These are phyloP conservation scores for Sisor rabdophorus DNA, from an alignment of 2,113 vertebrate species.

Conservation along the genomic window DNA sequence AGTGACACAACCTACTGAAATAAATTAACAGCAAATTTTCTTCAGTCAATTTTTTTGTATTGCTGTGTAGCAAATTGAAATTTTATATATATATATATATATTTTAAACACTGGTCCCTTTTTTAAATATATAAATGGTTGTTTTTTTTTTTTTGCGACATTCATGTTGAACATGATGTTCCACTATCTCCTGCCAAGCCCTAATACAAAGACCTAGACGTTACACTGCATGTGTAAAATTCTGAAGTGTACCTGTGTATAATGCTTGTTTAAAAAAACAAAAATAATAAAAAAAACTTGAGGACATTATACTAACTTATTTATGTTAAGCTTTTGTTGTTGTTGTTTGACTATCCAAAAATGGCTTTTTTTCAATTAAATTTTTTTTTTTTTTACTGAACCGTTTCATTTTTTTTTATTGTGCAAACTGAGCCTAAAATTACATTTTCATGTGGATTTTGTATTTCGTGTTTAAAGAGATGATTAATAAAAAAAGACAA, in stretches of 20 bases:
- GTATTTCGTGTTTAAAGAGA: slow-evolving; percentile 68
- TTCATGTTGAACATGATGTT: slow-evolving; percentile 71
- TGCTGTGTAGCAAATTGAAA: slow-evolving; percentile 38
- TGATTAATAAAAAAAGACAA: slow-evolving; percentile 51
- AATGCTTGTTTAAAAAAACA: slow-evolving; percentile 76
- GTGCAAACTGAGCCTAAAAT: slow-evolving; percentile 96
- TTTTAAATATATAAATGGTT: slow-evolving; percentile 62
- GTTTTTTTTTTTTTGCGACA: slow-evolving; percentile 47
- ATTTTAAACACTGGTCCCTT: slow-evolving; percentile 57
- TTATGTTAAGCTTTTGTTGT: slow-evolving; percentile 85
- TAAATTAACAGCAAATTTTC: slow-evolving; percentile 29
- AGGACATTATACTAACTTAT: slow-evolving; percentile 99
- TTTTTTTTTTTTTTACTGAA: slow-evolving; percentile 73
- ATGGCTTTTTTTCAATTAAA: slow-evolving; percentile 59
- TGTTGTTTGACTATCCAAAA: slow-evolving; percentile 76
- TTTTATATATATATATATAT: slow-evolving; percentile 13
- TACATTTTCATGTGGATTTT: slow-evolving; percentile 71
- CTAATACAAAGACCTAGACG: slow-evolving; percentile 42
- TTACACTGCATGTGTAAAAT: slow-evolving; percentile 80
- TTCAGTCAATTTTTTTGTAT: slow-evolving; percentile 24
- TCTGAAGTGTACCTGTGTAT: slow-evolving; percentile 88
- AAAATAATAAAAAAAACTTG: slow-evolving; percentile 88
- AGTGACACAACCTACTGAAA: slow-evolving; percentile 48
- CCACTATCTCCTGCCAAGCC: slow-evolving; percentile 58
- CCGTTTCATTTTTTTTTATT: slow-evolving; percentile 67